Percentiles rank a stretch among this genome's conserved stretches.
These are phyloP conservation scores for Ammodytes marinus DNA, from an alignment of 2,113 vertebrate species.

Conservation along the genomic window DNA sequence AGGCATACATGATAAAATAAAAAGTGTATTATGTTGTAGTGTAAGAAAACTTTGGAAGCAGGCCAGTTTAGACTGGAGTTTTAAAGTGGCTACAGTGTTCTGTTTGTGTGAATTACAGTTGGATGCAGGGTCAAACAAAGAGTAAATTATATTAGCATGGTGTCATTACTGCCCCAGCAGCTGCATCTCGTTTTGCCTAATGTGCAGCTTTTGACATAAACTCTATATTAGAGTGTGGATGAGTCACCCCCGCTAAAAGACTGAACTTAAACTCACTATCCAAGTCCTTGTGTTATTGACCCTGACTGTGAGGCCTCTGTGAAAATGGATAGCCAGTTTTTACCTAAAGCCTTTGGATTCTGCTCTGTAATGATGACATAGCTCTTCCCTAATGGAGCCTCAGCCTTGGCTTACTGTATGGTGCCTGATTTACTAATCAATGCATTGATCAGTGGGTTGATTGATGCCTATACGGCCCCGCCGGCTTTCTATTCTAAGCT, in stretches of 20 bases:
- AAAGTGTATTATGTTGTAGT: neutral
- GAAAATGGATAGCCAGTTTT: constrained; percentile 68
- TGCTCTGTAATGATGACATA: constrained; percentile 80
- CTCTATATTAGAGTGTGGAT: constrained; percentile 18
- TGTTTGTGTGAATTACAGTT: neutral
- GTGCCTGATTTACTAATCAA: constrained; percentile 79
- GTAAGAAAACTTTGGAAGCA: neutral
- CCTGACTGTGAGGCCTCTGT: constrained; percentile 47
- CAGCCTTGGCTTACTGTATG: constrained; percentile 79
- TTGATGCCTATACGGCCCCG: constrained; percentile 61
- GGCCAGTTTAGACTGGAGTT: neutral
- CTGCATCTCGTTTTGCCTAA: constrained; percentile 18
- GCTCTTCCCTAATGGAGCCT: constrained; percentile 81
- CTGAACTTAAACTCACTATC: constrained; percentile 44
- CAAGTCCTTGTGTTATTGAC: constrained; percentile 63
- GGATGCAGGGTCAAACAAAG: neutral
- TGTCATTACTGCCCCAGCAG: constrained; percentile 12
- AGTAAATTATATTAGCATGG: neutral
- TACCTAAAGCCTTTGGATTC: constrained; percentile 65
- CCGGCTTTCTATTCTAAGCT: constrained; percentile 54
- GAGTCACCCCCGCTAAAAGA: constrained; percentile 37
- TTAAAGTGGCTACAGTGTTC: neutral
- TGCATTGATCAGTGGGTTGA: constrained; percentile 75
- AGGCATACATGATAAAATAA: neutral
- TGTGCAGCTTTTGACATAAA: constrained; percentile 37